Conservation (phyloP, 2,113 vertebrate genomes). For the Cromileptes altivelis region DNA sequence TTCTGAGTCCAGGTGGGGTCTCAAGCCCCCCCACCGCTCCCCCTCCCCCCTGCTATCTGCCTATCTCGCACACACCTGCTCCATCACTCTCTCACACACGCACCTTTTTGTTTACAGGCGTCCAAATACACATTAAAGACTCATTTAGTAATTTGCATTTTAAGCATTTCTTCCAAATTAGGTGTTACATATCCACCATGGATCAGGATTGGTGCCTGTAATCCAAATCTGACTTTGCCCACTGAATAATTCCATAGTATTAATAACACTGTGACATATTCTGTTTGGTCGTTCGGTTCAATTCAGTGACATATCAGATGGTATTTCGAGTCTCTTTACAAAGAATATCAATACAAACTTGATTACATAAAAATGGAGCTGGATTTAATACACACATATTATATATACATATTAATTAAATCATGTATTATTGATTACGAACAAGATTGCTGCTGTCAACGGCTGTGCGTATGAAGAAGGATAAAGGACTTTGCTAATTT, state of each 20-base stretch:
- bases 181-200: conserved; percentile 2
- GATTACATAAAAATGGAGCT: conserved; percentile 18
- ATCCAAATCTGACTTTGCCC: conserved; percentile 37
- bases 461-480: conserved; percentile 50
- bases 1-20: conserved; percentile 80
- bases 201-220: conserved; percentile 4
- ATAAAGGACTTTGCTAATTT: conserved; percentile 68
- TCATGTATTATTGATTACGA: conserved; percentile 74
- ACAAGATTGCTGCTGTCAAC: conserved; percentile 65
- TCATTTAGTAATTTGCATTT: conserved; percentile 11
- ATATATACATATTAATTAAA: conserved; percentile 50
- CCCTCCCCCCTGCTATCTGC: conserved; percentile 34
- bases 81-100: conserved; percentile 33
- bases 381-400: conserved; percentile 39
- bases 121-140: conserved; percentile 35
- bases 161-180: conserved; percentile 7
- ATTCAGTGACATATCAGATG: conserved; percentile 39
- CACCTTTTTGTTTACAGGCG: conserved; percentile 48
- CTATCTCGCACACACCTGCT: conserved; percentile 73
- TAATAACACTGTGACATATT: conserved; percentile 49
- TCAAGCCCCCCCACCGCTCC: neutral
- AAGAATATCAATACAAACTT: too few relatives aligned
- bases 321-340: conserved; percentile 26
- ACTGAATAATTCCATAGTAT: conserved; percentile 31
- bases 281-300: conserved; percentile 52